A percentile compares a stretch with the other conserved stretches of the same genome.
Evolutionary conservation across 2,888 invertebrate species (phyloP).

Genomic region (Pandemis cinnamomeana): DNA sequence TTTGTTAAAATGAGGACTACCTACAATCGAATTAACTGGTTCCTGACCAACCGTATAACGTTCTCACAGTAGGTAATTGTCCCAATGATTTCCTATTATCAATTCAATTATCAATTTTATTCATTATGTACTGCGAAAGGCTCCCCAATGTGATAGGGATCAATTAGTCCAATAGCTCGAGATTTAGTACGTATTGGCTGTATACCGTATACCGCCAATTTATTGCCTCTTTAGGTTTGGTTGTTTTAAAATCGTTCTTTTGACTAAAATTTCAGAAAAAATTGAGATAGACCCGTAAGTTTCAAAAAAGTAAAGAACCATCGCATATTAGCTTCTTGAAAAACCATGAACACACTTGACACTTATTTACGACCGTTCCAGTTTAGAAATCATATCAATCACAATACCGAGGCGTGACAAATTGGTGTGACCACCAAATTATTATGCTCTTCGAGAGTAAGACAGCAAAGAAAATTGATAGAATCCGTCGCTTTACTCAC

Average conservation of each 20-base stretch:
- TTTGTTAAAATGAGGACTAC: too few relatives aligned
- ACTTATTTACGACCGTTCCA: not conserved
- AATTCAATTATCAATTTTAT: too few relatives aligned
- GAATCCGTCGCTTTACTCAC: not conserved
- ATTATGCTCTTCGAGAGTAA: conserved; percentile 1
- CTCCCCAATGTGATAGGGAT: too few relatives aligned
- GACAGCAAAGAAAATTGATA: not conserved
- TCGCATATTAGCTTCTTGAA: not conserved
- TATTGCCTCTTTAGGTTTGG: too few relatives aligned
- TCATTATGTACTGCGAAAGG: too few relatives aligned
- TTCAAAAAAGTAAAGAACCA: not conserved
- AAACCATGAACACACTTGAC: not conserved
- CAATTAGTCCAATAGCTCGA: too few relatives aligned
- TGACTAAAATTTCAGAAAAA: not conserved
- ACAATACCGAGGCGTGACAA: not conserved
- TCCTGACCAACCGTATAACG: too few relatives aligned
- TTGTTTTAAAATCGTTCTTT: not conserved
- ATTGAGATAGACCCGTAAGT: not conserved
- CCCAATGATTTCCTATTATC: too few relatives aligned
- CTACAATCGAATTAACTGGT: too few relatives aligned
- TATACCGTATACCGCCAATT: too few relatives aligned
- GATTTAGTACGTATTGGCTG: too few relatives aligned
- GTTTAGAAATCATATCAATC: not conserved
- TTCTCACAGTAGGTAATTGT: too few relatives aligned
- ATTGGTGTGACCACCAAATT: not conserved